Evolutionary conservation across 2,113 vertebrate species (phyloP).

Genomic region (Prionailurus bengalensis): DNA sequence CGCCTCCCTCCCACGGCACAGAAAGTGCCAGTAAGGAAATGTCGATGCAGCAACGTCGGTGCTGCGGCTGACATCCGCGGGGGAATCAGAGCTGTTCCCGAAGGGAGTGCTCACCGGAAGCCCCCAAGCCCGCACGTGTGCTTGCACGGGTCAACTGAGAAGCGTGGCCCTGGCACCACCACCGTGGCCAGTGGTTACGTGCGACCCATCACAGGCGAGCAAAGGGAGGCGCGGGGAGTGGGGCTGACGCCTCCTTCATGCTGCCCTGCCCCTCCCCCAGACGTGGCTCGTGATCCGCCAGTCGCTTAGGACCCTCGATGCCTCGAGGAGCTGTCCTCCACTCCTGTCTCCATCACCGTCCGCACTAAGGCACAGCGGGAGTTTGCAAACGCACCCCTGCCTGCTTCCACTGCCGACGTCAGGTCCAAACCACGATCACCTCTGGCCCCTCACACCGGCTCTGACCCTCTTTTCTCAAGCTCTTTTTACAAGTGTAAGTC

Average conservation of each 20-base stretch:
- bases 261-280: no score
- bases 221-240: accelerated
- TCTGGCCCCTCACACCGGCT: not conserved
- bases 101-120: accelerated
- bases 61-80: accelerated
- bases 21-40: accelerated
- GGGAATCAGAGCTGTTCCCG: accelerated
- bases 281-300: accelerated
- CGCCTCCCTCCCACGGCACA: accelerated
- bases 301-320: not conserved
- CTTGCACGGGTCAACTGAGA: accelerated
- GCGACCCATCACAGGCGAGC: accelerated
- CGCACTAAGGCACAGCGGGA: not conserved
- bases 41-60: accelerated
- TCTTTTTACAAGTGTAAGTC: not conserved
- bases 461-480: not conserved
- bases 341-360: not conserved
- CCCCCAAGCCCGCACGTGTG: accelerated
- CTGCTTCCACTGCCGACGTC: accelerated
- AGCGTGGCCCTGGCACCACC: accelerated
- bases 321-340: accelerated
- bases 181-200: accelerated
- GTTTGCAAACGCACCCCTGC: accelerated
- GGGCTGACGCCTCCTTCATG: accelerated
- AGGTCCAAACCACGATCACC: not conserved